A percentile compares a stretch with the other conserved stretches of the same genome.
Evolutionary conservation across 2,797 vertebrate genomes (phyloP).

Genomic region (Halcyon chelicuti): DNA sequence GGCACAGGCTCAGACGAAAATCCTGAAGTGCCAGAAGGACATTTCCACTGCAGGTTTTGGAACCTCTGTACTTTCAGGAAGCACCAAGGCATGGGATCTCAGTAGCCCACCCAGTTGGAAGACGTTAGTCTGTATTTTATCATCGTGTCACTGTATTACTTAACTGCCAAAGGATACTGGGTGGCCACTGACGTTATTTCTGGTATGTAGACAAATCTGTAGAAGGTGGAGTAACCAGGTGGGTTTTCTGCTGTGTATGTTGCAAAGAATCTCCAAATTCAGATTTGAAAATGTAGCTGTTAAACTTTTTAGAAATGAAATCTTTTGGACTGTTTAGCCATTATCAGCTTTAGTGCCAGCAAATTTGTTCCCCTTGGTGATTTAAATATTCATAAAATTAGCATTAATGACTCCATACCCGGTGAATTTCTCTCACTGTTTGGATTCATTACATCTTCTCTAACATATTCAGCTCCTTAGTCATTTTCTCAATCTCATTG

Average conservation of each 20-base stretch:
- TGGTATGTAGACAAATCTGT: neutral
- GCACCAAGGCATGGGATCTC: neutral
- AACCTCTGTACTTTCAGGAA: neutral
- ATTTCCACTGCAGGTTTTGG: neutral
- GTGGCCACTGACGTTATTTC: neutral
- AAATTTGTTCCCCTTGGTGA: constrained; percentile 63
- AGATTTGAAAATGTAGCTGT: neutral
- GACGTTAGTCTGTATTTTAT: neutral
- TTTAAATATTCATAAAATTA: constrained; percentile 68
- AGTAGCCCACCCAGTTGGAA: neutral
- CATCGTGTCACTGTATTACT: neutral
- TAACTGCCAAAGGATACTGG: neutral
- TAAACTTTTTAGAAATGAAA: constrained; percentile 15
- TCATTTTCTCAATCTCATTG: constrained; percentile 53
- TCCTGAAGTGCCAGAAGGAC: neutral
- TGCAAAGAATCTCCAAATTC: neutral
- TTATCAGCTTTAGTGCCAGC: constrained; percentile 50
- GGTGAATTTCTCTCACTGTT: constrained; percentile 64
- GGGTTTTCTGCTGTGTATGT: neutral
- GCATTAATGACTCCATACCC: constrained; percentile 54
- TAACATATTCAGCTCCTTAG: constrained; percentile 33
- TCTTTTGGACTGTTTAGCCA: constrained; percentile 42
- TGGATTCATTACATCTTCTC: constrained; percentile 46
- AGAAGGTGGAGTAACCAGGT: neutral
- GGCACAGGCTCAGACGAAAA: neutral